Evolutionary conservation across 2,797 vertebrate species (phyloP), one percentile per base, ranked within the genome.

Genomic region (Lepus oiostolus): DNA sequence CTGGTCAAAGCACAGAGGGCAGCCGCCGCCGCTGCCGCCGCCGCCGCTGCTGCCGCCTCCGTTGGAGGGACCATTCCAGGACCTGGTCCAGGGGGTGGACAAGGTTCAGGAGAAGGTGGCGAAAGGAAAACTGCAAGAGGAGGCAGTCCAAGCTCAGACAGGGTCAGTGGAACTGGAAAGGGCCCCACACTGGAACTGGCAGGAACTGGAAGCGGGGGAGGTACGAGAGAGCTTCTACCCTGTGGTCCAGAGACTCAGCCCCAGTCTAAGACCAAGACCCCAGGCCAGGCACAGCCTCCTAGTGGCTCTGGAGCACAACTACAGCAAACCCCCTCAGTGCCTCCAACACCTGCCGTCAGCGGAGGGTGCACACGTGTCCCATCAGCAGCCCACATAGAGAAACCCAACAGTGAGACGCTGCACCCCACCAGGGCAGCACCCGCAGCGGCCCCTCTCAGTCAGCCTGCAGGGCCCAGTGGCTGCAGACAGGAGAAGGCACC

Each of bases 1-100:
- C 98, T 99, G 54, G 99, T 99, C 90, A 98, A 99, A 97, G 99
- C 99, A 6, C 99, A 99, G 98, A 98, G 99, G 89, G 99, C 99
- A 14, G 99, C 99, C 0, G 99, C 99, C 0, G 99, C 99, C 0
- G 99, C 98, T 0, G 98, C 98, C 0, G 98, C 99, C 0, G 98
- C 98, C 0, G 98, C 98, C 0, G 97, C 98, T 0, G 98, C 98
- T 1, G 98, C 98, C 0, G 98, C 98, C 54, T 98, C 98, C 4
- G 97, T 98, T 17, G 98, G 98, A 7, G 98, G 98, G 42, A 98
- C 99, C 0, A 99, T 99, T 70, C 98, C 99, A 0, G 99, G 99
- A 67, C 99, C 99, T 0, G 99, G 99, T 16, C 99, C 99, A 9
- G 99, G 98, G 52, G 95, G 97, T 32, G 97, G 97, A 93, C 98